Conservation (phyloP, 2,888 invertebrate genomes). For the Seira musarum region DNA sequence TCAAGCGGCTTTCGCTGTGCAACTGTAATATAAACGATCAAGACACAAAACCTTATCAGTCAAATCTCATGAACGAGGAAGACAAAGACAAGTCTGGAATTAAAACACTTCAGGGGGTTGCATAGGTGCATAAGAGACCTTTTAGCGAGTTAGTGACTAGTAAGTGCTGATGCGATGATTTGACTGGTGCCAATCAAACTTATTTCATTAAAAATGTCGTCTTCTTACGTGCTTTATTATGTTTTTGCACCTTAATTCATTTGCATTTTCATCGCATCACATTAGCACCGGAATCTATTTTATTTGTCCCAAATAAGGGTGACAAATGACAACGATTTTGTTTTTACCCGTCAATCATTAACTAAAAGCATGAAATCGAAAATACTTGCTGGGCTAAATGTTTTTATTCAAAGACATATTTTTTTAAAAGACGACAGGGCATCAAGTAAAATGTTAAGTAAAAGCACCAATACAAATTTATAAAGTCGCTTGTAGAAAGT, state of each 20-base stretch:
- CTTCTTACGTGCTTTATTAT: too few relatives aligned
- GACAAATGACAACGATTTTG: constrained; percentile 16
- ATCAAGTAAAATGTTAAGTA: constrained; percentile 6
- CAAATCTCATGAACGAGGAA: too few relatives aligned
- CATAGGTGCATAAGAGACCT: too few relatives aligned
- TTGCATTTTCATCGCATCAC: background rate
- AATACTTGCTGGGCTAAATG: background rate
- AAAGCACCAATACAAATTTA: constrained; percentile 1
- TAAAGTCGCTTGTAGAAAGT: background rate
- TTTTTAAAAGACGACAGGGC: constrained; percentile 1
- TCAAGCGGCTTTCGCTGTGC: constrained; percentile 70
- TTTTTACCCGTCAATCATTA: constrained; percentile 23
- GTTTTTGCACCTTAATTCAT: background rate
- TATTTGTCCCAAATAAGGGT: background rate
- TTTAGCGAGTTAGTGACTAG: too few relatives aligned
- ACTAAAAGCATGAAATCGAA: constrained; percentile 25
- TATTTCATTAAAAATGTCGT: background rate
- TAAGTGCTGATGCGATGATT: background rate
- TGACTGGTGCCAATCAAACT: background rate
- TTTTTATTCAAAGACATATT: constrained; percentile 10
- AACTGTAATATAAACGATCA: constrained; percentile 53
- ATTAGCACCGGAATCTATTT: background rate
- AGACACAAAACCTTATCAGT: too few relatives aligned
- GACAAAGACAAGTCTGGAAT: too few relatives aligned
- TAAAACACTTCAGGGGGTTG: too few relatives aligned